phyloP scores from a whole-genome alignment of 1,140 invertebrate species.

The Drosophila seguyi region DNA sequence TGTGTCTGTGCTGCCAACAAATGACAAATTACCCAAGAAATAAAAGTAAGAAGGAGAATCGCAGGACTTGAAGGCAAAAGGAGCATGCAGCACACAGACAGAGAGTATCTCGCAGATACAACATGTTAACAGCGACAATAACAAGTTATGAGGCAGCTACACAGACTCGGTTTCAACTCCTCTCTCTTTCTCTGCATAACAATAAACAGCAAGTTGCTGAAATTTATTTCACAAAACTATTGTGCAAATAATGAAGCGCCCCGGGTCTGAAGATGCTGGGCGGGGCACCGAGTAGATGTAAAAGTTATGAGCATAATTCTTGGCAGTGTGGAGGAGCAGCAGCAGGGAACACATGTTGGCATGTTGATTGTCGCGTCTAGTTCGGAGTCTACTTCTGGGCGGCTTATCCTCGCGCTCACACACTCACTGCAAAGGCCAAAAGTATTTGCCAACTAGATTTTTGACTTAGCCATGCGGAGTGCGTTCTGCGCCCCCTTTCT shows the following conservation, averaged over 20 bases:
- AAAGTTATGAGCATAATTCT: slow-evolving; percentile 64
- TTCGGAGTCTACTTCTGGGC: slow-evolving; percentile 38
- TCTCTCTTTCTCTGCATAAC: slow-evolving; percentile 53
- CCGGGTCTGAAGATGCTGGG: slow-evolving; percentile 20
- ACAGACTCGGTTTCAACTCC: slow-evolving; percentile 18
- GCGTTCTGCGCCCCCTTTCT: slow-evolving; percentile 19
- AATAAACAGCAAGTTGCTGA: slow-evolving; percentile 73
- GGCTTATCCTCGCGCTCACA: slow-evolving; percentile 45
- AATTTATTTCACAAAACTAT: slow-evolving; percentile 79
- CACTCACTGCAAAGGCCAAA: slow-evolving; percentile 42
- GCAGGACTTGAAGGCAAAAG: slow-evolving; percentile 3
- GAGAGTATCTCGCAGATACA: slow-evolving; percentile 74
- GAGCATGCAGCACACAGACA: slow-evolving; percentile 19
- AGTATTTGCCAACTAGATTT: slow-evolving; percentile 82
- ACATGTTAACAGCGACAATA: slow-evolving; percentile 80
- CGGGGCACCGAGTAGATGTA: slow-evolving; percentile 14
- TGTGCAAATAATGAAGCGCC: slow-evolving; percentile 64
- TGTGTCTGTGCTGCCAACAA: slow-evolving; percentile 40
- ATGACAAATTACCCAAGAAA: slow-evolving; percentile 67
- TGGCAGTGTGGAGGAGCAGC: neutral
- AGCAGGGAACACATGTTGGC: slow-evolving; percentile 66
- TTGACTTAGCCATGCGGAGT: slow-evolving; percentile 67
- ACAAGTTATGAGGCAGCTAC: slow-evolving; percentile 70
- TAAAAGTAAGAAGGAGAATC: slow-evolving; percentile 41
- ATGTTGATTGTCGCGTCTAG: slow-evolving; percentile 73